Evolutionary conservation across 1,140 invertebrate species (phyloP), one percentile per base, ranked within the genome.

Genomic region (Wasmannia auropunctata): DNA sequence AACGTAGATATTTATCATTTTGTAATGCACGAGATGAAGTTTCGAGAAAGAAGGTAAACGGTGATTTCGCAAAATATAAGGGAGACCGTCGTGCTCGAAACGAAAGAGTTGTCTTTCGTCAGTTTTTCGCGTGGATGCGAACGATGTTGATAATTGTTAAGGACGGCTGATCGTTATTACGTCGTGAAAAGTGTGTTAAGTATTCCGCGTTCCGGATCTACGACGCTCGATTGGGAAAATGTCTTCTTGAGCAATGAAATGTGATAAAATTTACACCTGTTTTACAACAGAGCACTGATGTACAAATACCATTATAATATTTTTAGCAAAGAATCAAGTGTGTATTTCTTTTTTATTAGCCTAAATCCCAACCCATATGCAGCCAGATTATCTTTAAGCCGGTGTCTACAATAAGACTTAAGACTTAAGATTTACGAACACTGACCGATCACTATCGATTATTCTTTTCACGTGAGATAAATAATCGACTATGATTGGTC

Each of bases 301-400:
- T 86, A 86, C 65, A 81, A 81, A 70, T 86, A 86, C 5, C 67
- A 67, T 46, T 46, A 46, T 46, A 58, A n/a, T n/a, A n/a, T n/a
- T 31, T 86, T 86, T 81, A 28, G 4, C 4, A 67, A 51, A 67
- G 22, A 22, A 69, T 40, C 11, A 28, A 54, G 3, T 11, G n/a
- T 28, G 4, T 25, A 3, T 49, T 31, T 22, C 1, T 37, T 81
- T 69, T 81, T 79, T 51, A 28, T 34, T 31, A 40, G 3, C 3
- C 6, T 43, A n/a, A 34, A 25, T n/a, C 28, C 31, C 43, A 62
- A 51, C 19, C 7, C 6, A 19, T 54, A 72, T 2, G n/a, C n/a
- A 22, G 11, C 0, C 19, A 40, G 10, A 11, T 54, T 54, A 7
- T 40, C 16, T 28, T 40, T 14, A 46, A n/a, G n/a, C n/a, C n/a